Base-by-base conservation (phyloP, 2,888 invertebrate genomes). In the Noctua fimbriata region DNA sequence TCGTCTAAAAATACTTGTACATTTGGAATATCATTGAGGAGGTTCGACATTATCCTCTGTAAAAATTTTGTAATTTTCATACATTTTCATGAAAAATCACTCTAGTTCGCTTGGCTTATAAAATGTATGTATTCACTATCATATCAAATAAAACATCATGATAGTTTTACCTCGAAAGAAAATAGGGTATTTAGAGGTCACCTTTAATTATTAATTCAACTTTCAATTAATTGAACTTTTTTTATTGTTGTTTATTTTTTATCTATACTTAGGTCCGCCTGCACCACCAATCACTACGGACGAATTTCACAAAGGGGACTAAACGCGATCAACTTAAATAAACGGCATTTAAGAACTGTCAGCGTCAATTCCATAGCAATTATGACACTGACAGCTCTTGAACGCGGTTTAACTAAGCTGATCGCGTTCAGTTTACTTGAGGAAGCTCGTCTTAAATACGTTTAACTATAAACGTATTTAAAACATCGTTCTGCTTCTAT, bases 61-160 rank as follows among this genome's bases (percentile, higher is more conserved):
- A 18, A 58, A 63, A 24, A 24, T 21, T 18, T 47, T 24, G 5
- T n/a, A 28, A 63, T 21, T 12, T 6, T 16, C 63, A 77, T 73
- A 73, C 44, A 85, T 77, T 73, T 69, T 70, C 80, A 80, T 55
- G 44, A 73, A 60, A 66, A 52, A 69, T 71, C 76, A 79, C 70
- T 49, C 47, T 84, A 84, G 74, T n/a, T 72, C 36, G 84, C 75
- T 88, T 91, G 78, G 88, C 88, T 91, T 89, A 82, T 85, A 81
- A 80, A 78, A 69, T 73, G 44, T 86, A 78, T 78, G 41, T 78
- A 86, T 84, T 82, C 84, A 82, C 82, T 83, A 73, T 73, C 80
- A 80, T 73, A 72, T 44, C 16, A 67, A 44, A 58, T 58, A 55
- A 58, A 66, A 66, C 69, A 12, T 32, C 41, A 76, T 72, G 67